Evolutionary conservation across 2,888 invertebrate species (phyloP).

Genomic region (Sphecodes monilicornis): DNA sequence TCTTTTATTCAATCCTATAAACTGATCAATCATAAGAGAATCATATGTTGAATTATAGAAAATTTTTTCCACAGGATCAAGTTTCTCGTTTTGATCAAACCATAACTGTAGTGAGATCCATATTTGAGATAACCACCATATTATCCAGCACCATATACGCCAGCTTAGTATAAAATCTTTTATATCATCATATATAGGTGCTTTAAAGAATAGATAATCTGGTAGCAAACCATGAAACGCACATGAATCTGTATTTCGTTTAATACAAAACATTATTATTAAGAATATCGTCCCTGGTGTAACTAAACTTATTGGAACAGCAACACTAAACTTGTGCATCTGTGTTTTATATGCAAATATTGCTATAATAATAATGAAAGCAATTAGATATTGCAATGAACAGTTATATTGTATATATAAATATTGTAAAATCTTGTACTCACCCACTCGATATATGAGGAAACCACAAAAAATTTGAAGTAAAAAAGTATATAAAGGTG

Average conservation of each 20-base stretch:
- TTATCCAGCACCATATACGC: slow-evolving; percentile 91
- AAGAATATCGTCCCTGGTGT: slow-evolving; percentile 90
- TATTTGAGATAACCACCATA: slow-evolving; percentile 93
- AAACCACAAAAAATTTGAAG: slow-evolving; percentile 89
- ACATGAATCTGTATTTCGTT: slow-evolving; percentile 89
- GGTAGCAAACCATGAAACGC: slow-evolving; percentile 86
- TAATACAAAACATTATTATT: slow-evolving; percentile 89
- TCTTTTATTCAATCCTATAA: slow-evolving; percentile 92
- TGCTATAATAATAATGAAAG: slow-evolving; percentile 79
- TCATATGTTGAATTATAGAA: slow-evolving; percentile 94
- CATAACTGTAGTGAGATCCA: slow-evolving; percentile 96
- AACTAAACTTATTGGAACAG: slow-evolving; percentile 92
- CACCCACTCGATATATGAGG: slow-evolving; percentile 87
- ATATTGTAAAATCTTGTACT: slow-evolving; percentile 33
- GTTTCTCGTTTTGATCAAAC: slow-evolving; percentile 92
- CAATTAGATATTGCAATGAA: not conserved
- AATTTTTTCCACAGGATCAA: slow-evolving; percentile 93
- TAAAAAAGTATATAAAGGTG: slow-evolving; percentile 87
- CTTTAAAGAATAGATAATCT: slow-evolving; percentile 86
- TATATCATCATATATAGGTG: slow-evolving; percentile 83
- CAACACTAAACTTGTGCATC: slow-evolving; percentile 95
- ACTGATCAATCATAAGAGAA: slow-evolving; percentile 93
- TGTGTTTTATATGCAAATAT: slow-evolving; percentile 95
- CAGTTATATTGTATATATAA: not conserved
- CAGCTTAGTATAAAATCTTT: slow-evolving; percentile 87